Percentiles rank a stretch among this genome's conserved stretches.
Conservation (phyloP, 1,140 invertebrate species). For the Holotrichia oblita region DNA sequence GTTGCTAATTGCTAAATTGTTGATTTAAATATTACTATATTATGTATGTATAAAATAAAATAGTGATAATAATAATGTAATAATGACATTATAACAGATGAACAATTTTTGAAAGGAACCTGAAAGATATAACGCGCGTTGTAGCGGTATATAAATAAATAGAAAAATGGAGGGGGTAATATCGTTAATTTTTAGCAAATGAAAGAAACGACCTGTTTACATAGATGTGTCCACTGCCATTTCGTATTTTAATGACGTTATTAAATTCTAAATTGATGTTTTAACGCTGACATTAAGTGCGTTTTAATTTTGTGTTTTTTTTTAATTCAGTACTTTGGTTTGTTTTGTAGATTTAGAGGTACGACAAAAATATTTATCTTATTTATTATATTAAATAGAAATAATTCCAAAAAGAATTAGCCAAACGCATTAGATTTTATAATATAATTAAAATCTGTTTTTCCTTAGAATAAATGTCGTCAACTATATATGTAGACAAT, state of each 20-base stretch:
- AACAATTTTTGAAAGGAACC: too few species aligned
- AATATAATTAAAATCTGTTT: too few species aligned
- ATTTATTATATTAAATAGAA: neutral
- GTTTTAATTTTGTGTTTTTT: too few species aligned
- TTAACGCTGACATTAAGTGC: neutral
- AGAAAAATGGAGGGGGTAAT: neutral
- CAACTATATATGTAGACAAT: too few species aligned
- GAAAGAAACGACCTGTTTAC: conserved; percentile 4
- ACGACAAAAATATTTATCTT: neutral
- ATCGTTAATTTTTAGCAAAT: conserved; percentile 31
- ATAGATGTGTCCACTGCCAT: conserved; percentile 28
- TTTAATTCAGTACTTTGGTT: too few species aligned
- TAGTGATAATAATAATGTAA: conserved; percentile 23
- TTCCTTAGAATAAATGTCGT: too few species aligned
- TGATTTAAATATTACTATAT: conserved; percentile 24
- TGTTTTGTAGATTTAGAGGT: too few species aligned
- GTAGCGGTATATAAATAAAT: too few species aligned
- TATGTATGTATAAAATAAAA: neutral
- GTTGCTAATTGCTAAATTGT: conserved; percentile 22
- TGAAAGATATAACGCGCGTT: too few species aligned
- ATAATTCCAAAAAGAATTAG: neutral
- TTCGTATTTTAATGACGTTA: conserved; percentile 22
- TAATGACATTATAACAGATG: too few species aligned
- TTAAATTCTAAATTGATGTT: conserved; percentile 30
- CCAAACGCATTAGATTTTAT: neutral